These are phyloP conservation scores for Microcebus lehilahytsara DNA, from an alignment of 2,113 vertebrate genomes.

Conservation along the genomic window DNA sequence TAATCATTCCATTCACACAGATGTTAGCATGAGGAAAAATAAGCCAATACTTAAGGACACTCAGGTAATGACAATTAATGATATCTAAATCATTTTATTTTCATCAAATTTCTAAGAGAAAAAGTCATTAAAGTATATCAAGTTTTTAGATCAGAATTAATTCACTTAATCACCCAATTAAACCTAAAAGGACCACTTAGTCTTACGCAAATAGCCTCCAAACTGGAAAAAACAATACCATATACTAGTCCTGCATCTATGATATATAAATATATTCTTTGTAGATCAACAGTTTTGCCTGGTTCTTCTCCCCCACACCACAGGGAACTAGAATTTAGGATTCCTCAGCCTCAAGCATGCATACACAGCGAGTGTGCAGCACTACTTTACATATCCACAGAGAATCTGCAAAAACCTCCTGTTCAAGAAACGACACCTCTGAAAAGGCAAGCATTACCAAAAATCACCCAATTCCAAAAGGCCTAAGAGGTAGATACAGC, in stretches of 20 bases:
- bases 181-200: slow-evolving; percentile 72
- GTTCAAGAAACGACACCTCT: slow-evolving; percentile 59
- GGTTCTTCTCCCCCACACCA: slow-evolving; percentile 66
- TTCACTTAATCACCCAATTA: slow-evolving; percentile 71
- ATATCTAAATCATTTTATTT: slow-evolving; percentile 62
- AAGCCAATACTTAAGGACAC: background rate
- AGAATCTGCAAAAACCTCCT: slow-evolving; percentile 68
- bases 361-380: slow-evolving; percentile 54
- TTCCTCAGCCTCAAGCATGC: slow-evolving; percentile 75
- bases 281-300: slow-evolving; percentile 48
- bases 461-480: slow-evolving; percentile 34
- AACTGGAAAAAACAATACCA: slow-evolving; percentile 65
- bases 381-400: slow-evolving; percentile 74
- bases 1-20: slow-evolving; percentile 24
- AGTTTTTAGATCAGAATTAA: slow-evolving; percentile 80
- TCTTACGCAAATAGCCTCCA: slow-evolving; percentile 79
- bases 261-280: slow-evolving; percentile 69
- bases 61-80: background rate
- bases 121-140: slow-evolving; percentile 75
- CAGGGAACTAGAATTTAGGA: slow-evolving; percentile 40
- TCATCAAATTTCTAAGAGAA: slow-evolving; percentile 74
- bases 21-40: slow-evolving; percentile 26
- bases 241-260: slow-evolving; percentile 67
- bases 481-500: background rate
- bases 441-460: slow-evolving; percentile 52